Evolutionary conservation across 1,140 invertebrate genomes (phyloP), one percentile per base, ranked within the genome.

Genomic region (Cydia strobilella): DNA sequence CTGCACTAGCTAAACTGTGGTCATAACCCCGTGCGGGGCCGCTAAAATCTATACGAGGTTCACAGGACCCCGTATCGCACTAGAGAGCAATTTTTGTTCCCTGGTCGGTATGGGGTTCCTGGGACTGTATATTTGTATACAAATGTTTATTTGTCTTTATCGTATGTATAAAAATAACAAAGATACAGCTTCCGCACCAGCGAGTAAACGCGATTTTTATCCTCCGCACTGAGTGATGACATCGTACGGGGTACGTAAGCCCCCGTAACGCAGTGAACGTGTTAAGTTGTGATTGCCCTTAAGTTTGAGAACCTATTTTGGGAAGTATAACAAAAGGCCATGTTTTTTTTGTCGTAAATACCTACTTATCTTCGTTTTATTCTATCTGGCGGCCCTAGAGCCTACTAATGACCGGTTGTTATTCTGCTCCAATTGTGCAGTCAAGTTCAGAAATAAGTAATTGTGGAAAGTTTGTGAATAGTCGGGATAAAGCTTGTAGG

Each of bases 391-490:
- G 15, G 54, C 20, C 54, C 9, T n/a, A 59, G 54, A 59, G 54
- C 23, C 54, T 59, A 23, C 15, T 59, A 59, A 59, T 59, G 54
- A 59, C 54, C 15, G 9, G 54, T 59, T 59, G 54, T 59, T 59
- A 59, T 59, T 59, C 54, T 23, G 54, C 54, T 59, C 20, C 54
- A 20, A 59, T 59, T 59, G 54, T 59, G 20, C 10, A 59, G 20
- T 59, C 54, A 59, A 59, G 54, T 59, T 13, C 54, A 59, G 54
- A 54, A 54, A 54, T 54, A 54, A 54, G 51, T 54, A 39, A 59
- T 59, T 59, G 54, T 59, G 54, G 20, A 59, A 59, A 59, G 20
- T 59, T 59, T n/a, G 54, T 59, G 54, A 59, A 59, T 59, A 59
- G 54, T 3, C 54, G 23, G 54, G 20, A 59, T 59, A 59, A 59